These are phyloP conservation scores for Dolomedes plantarius DNA, from an alignment of 2,888 invertebrate species.

Conservation along the genomic window DNA sequence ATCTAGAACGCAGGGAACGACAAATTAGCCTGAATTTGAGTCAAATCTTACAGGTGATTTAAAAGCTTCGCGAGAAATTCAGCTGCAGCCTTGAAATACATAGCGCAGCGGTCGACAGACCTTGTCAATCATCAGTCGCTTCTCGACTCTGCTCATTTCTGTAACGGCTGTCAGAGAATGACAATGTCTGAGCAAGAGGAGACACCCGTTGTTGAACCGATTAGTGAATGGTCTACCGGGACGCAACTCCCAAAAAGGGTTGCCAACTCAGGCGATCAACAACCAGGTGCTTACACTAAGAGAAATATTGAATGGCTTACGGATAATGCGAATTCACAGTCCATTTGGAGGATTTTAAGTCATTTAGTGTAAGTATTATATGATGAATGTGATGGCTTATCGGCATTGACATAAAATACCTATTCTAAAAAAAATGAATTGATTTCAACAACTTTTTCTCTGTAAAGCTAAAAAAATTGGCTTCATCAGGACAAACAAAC, in stretches of 20 bases:
- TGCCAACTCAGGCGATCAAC: not conserved
- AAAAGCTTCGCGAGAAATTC: constrained; percentile 31
- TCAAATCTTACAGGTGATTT: constrained; percentile 36
- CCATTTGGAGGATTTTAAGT: constrained; percentile 61
- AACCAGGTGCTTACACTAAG: not conserved
- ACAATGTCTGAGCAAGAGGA: constrained; percentile 49
- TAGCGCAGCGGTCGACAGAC: constrained; percentile 26
- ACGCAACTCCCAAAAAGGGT: constrained; percentile 4
- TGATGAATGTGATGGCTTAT: too few relatives aligned
- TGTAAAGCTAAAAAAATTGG: too few relatives aligned
- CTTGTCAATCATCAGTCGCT: constrained; percentile 46
- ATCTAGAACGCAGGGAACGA: not conserved
- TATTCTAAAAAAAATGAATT: too few relatives aligned
- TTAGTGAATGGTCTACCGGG: constrained; percentile 15
- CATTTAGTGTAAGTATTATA: constrained; percentile 64
- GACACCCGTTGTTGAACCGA: constrained; percentile 1
- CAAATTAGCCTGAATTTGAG: not conserved
- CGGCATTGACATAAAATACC: too few relatives aligned
- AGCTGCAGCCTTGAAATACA: not conserved
- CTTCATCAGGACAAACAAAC: too few relatives aligned
- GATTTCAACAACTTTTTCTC: too few relatives aligned
- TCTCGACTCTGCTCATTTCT: not conserved
- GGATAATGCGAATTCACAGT: constrained; percentile 56
- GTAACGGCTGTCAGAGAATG: not conserved
- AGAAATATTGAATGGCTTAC: constrained; percentile 43